Percentiles rank a stretch among this genome's conserved stretches.
These are phyloP conservation scores for Steatornis caripensis DNA, from an alignment of 2,113 vertebrate species.

Conservation along the genomic window DNA sequence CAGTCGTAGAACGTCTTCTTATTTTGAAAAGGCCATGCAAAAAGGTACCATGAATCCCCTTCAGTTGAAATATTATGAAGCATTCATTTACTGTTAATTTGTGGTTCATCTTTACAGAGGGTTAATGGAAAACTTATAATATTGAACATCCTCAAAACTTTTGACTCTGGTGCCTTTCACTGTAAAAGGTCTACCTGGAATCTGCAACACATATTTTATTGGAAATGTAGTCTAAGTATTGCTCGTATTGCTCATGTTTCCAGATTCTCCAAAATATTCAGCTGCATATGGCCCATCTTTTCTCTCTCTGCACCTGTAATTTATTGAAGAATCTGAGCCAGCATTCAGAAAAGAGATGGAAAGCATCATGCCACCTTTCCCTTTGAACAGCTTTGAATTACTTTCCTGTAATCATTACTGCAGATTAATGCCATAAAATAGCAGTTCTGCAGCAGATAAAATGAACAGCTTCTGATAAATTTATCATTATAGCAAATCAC, in stretches of 20 bases:
- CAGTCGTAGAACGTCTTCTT: neutral
- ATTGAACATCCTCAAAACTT: neutral
- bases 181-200: neutral
- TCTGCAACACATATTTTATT: neutral
- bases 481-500: constrained; percentile 60
- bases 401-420: constrained; percentile 64
- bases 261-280: neutral
- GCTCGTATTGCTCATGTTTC: neutral
- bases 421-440: constrained; percentile 69
- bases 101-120: neutral
- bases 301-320: neutral
- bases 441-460: constrained; percentile 58
- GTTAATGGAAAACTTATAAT: neutral
- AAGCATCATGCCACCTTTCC: constrained; percentile 13
- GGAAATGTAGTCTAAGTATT: neutral
- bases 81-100: neutral
- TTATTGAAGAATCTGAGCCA: constrained; percentile 25
- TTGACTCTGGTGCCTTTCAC: neutral
- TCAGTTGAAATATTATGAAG: neutral
- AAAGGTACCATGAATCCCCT: neutral
- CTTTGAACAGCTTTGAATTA: constrained; percentile 49
- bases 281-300: neutral
- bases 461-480: constrained; percentile 66
- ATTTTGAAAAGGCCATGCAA: neutral
- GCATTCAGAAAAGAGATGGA: constrained; percentile 23